Conservation (phyloP, 2,797 vertebrate species). For the Syncerus caffer region DNA sequence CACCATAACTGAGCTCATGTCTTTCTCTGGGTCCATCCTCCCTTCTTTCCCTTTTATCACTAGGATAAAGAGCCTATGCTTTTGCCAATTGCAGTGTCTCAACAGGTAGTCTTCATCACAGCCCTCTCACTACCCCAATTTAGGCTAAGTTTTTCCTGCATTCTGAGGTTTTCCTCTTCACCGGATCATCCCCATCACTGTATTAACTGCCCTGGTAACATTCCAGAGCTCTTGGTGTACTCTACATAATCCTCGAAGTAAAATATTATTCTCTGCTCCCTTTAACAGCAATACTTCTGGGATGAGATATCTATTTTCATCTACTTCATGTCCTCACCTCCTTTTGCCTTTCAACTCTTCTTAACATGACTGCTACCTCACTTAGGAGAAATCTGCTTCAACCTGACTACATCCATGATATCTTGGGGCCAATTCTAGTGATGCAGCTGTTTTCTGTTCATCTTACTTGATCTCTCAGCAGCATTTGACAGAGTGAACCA, state of each 20-base stretch:
- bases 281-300: not conserved
- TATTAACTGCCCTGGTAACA: not conserved
- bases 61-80: not conserved
- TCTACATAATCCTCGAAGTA: not conserved
- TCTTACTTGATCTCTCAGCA: not conserved
- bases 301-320: not conserved
- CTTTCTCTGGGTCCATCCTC: not conserved
- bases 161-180: not conserved
- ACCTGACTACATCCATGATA: not conserved
- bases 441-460: not conserved
- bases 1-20: not conserved
- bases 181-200: not conserved
- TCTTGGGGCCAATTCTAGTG: not conserved
- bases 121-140: not conserved
- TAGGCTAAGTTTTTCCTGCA: not conserved
- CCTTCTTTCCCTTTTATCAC: not conserved
- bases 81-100: not conserved
- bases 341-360: not conserved
- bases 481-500: not conserved
- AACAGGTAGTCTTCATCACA: not conserved
- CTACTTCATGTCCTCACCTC: not conserved
- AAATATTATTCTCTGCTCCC: not conserved
- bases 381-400: not conserved
- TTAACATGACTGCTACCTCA: not conserved
- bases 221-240: not conserved